A percentile compares a stretch with the other conserved stretches of the same genome.
Evolutionary conservation across 2,888 invertebrate species (phyloP).

Genomic region (Ochropleura plecta): DNA sequence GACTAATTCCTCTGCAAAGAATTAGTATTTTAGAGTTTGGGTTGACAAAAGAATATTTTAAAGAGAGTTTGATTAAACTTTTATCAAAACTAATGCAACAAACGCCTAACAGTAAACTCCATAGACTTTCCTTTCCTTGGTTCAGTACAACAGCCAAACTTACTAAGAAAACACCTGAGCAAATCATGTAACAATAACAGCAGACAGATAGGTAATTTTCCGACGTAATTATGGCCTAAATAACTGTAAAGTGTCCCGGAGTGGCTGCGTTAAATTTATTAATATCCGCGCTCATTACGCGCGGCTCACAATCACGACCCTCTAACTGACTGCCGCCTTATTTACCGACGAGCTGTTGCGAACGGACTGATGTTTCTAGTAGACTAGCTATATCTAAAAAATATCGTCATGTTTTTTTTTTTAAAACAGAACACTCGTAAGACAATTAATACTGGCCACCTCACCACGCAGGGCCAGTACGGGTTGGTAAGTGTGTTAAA

Average conservation of each 20-base stretch:
- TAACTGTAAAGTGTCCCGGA: conserved; percentile 81
- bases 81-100: neutral
- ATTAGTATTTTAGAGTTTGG: neutral
- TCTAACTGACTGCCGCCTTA: conserved; percentile 88
- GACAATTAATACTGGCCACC: neutral
- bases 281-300: conserved; percentile 83
- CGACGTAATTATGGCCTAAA: conserved; percentile 81
- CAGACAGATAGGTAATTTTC: conserved; percentile 70
- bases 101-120: neutral
- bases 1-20: neutral
- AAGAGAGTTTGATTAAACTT: neutral
- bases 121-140: neutral
- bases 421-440: neutral
- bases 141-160: conserved; percentile 21
- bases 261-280: conserved; percentile 81
- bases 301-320: conserved; percentile 82
- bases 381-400: conserved; percentile 64
- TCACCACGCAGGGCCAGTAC: neutral
- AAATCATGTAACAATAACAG: conserved; percentile 68
- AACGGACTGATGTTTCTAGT: conserved; percentile 62
- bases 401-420: neutral
- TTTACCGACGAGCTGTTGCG: conserved; percentile 81
- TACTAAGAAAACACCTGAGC: conserved; percentile 48
- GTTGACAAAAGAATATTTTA: neutral
- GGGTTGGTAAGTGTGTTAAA: neutral